These are phyloP conservation scores for Myocastor coypus DNA, from an alignment of 2,113 vertebrate genomes.

Conservation along the genomic window DNA sequence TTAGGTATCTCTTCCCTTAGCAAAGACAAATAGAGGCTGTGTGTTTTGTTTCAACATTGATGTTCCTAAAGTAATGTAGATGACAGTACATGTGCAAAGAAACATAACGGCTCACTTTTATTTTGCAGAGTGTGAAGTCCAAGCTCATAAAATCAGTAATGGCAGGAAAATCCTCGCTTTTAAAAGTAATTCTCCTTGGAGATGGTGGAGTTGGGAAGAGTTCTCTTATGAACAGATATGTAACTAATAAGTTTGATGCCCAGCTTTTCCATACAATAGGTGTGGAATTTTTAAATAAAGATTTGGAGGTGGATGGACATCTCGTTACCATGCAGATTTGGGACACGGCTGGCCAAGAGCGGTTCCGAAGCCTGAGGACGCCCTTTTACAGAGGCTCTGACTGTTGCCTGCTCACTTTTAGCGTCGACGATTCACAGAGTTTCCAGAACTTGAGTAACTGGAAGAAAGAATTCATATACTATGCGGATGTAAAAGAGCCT, in stretches of 20 bases:
- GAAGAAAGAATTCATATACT: slow-evolving; percentile 99
- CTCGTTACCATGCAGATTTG: slow-evolving; percentile 97
- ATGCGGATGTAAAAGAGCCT: slow-evolving; percentile 96
- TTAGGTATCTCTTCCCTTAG: background rate
- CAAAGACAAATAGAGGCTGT: background rate
- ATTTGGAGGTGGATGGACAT: slow-evolving; percentile 95
- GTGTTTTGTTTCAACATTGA: background rate
- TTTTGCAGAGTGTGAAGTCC: slow-evolving; percentile 82
- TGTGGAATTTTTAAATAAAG: slow-evolving; percentile 98
- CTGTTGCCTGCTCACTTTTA: slow-evolving; percentile 97
- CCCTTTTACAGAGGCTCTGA: slow-evolving; percentile 98
- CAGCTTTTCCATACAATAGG: slow-evolving; percentile 98
- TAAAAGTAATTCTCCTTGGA: slow-evolving; percentile 97
- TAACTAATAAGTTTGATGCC: slow-evolving; percentile 97
- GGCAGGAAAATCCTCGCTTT: slow-evolving; percentile 94
- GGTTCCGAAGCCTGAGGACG: slow-evolving; percentile 96
- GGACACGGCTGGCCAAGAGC: slow-evolving; percentile 98
- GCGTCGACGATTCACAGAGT: slow-evolving; percentile 96
- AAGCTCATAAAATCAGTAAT: slow-evolving; percentile 84
- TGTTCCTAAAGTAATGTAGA: background rate
- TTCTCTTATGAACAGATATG: slow-evolving; percentile 98
- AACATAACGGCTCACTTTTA: slow-evolving; percentile 58
- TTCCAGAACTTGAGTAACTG: slow-evolving; percentile 97
- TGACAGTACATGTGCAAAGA: background rate
- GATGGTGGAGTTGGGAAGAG: slow-evolving; percentile 98